Conservation (phyloP, 2,113 vertebrate species). For the Picathartes gymnocephalus region DNA sequence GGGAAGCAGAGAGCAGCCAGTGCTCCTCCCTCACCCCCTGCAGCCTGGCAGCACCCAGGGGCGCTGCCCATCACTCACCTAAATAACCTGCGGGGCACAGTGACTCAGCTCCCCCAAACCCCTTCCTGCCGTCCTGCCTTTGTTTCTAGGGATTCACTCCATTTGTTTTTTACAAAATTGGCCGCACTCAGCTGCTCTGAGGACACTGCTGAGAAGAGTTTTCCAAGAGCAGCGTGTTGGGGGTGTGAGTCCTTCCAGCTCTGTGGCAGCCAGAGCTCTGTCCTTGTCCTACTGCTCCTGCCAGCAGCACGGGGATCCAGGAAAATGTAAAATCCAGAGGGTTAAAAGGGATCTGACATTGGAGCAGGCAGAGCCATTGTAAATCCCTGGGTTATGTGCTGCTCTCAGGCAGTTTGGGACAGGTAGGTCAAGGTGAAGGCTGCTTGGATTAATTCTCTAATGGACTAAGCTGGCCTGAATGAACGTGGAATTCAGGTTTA, state of each 20-base stretch:
- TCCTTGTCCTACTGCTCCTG: neutral
- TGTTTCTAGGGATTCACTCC: neutral
- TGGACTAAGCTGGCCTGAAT: neutral
- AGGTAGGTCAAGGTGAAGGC: neutral
- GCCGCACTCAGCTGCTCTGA: neutral
- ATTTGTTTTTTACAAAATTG: neutral
- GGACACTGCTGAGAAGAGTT: neutral
- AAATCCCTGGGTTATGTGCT: neutral
- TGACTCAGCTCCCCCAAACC: neutral
- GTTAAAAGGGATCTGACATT: neutral
- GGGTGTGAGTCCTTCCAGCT: neutral
- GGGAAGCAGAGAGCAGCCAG: neutral
- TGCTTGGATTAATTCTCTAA: neutral
- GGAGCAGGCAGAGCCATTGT: neutral
- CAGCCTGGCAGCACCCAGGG: neutral
- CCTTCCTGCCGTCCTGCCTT: neutral
- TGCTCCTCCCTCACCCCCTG: neutral
- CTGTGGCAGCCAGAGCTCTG: neutral
- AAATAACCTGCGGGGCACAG: neutral
- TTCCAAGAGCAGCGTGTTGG: fast-evolving
- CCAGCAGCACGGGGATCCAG: neutral
- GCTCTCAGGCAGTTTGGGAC: neutral
- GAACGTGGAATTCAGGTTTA: neutral
- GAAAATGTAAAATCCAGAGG: neutral
- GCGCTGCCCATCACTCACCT: too few relatives aligned